phyloP scores from a whole-genome alignment of 1,140 invertebrate genomes.

The Drosophila jambulina region DNA sequence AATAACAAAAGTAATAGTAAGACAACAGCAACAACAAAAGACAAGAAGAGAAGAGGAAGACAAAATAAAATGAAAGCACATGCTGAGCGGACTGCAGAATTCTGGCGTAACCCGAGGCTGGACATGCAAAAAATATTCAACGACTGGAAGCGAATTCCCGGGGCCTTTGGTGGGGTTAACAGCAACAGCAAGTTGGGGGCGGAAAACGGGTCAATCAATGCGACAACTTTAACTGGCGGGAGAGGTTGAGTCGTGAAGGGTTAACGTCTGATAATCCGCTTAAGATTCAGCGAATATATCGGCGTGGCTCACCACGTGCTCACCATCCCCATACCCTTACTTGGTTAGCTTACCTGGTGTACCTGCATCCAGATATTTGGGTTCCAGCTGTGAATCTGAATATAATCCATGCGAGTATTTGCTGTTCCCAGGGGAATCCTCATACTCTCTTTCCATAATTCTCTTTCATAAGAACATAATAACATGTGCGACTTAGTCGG shows the following conservation, averaged over 20 bases:
- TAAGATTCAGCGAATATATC: slow-evolving; percentile 36
- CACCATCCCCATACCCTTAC: not conserved
- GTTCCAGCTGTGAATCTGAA: slow-evolving; percentile 18
- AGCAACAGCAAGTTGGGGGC: slow-evolving; percentile 9
- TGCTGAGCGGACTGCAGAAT: slow-evolving; percentile 60
- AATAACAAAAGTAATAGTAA: slow-evolving; percentile 67
- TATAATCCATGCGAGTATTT: slow-evolving; percentile 19
- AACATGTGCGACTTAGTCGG: slow-evolving; percentile 8
- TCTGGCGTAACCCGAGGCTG: slow-evolving; percentile 55
- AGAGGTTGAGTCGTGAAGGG: not conserved
- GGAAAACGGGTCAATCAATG: slow-evolving; percentile 47
- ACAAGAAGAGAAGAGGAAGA: slow-evolving; percentile 7
- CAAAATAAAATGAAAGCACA: slow-evolving; percentile 71
- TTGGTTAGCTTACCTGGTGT: slow-evolving; percentile 7
- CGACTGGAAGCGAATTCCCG: slow-evolving; percentile 28
- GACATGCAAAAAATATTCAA: slow-evolving; percentile 54
- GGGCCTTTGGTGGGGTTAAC: slow-evolving; percentile 17
- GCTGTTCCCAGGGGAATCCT: not conserved
- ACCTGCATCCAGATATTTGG: slow-evolving; percentile 19
- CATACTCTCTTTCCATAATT: not conserved
- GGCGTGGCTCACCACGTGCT: slow-evolving; percentile 34
- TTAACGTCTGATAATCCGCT: slow-evolving; percentile 50
- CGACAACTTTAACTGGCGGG: not conserved
- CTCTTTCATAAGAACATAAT: not conserved
- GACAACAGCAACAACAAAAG: not conserved